Conservation (phyloP, 2,797 vertebrate species). For the Linurgus olivaceus region DNA sequence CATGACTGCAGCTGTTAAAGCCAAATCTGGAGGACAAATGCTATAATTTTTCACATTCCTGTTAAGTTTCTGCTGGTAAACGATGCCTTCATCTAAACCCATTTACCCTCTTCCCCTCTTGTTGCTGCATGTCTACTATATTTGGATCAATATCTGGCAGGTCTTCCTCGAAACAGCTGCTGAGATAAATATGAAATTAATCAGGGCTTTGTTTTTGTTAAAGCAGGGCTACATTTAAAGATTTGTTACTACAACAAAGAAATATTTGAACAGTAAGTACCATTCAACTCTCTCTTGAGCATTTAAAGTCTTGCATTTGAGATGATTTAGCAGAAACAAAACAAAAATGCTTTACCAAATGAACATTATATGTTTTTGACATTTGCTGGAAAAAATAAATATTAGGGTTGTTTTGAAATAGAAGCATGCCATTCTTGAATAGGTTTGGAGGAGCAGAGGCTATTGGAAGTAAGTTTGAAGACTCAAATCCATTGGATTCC, state of each 20-base stretch:
- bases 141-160: constrained; percentile 50
- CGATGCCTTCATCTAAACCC: background rate
- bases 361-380: constrained; percentile 56
- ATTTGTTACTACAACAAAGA: constrained; percentile 38
- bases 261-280: constrained; percentile 56
- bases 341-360: constrained; percentile 38
- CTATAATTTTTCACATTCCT: constrained; percentile 37
- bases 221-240: background rate
- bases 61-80: constrained; percentile 18
- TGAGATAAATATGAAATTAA: constrained; percentile 56
- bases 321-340: constrained; percentile 50
- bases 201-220: constrained; percentile 41
- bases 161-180: constrained; percentile 57
- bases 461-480: background rate
- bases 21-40: constrained; percentile 29
- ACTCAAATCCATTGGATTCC: background rate
- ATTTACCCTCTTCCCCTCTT: constrained; percentile 26
- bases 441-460: background rate
- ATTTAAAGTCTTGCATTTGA: constrained; percentile 29
- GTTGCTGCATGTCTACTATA: background rate
- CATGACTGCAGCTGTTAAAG: constrained; percentile 15
- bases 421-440: background rate
- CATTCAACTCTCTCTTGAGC: constrained; percentile 34
- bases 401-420: background rate
- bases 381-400: constrained; percentile 44